Conservation (phyloP, 2,888 invertebrate species). For the Copidosoma aretas region DNA sequence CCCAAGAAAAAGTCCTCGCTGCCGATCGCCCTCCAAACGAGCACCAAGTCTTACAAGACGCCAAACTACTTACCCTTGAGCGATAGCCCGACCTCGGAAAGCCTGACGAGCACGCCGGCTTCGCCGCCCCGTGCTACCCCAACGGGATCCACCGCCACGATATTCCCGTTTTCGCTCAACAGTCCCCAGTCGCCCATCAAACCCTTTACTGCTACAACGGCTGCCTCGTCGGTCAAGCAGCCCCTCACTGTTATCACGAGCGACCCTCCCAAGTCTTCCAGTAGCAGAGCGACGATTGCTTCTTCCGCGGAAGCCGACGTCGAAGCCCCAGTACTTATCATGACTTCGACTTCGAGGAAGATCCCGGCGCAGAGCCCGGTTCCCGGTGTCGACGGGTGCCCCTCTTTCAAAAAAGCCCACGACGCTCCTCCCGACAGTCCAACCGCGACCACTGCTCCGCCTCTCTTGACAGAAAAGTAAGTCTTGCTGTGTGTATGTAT, state of each 20-base stretch:
- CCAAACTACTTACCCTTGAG: conserved; percentile 59
- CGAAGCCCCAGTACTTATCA: not conserved
- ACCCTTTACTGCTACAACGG: conserved; percentile 53
- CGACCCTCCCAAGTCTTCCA: conserved; percentile 24
- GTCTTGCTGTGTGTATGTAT: conserved; percentile 4
- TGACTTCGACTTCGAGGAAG: conserved; percentile 45
- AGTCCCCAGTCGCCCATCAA: conserved; percentile 72
- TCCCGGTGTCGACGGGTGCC: conserved; percentile 34
- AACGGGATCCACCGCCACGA: conserved; percentile 69
- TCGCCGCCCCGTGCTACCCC: conserved; percentile 66
- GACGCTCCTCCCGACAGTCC: conserved; percentile 14
- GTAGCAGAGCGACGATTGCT: conserved; percentile 15
- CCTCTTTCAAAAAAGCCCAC: conserved; percentile 32
- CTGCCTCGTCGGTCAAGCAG: not conserved
- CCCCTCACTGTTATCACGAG: not conserved
- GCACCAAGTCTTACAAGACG: conserved; percentile 53
- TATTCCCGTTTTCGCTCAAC: conserved; percentile 74
- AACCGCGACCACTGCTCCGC: not conserved
- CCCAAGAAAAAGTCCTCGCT: conserved; percentile 67
- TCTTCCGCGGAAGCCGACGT: conserved; percentile 21
- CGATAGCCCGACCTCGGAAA: conserved; percentile 59
- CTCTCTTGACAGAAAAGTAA: conserved; percentile 36
- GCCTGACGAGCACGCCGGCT: conserved; percentile 62
- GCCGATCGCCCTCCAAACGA: conserved; percentile 70
- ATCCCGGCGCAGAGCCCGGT: conserved; percentile 48